A percentile compares a stretch with the other conserved stretches of the same genome.
phyloP scores from a whole-genome alignment of 2,113 vertebrate genomes.

The Hyla sarda region DNA sequence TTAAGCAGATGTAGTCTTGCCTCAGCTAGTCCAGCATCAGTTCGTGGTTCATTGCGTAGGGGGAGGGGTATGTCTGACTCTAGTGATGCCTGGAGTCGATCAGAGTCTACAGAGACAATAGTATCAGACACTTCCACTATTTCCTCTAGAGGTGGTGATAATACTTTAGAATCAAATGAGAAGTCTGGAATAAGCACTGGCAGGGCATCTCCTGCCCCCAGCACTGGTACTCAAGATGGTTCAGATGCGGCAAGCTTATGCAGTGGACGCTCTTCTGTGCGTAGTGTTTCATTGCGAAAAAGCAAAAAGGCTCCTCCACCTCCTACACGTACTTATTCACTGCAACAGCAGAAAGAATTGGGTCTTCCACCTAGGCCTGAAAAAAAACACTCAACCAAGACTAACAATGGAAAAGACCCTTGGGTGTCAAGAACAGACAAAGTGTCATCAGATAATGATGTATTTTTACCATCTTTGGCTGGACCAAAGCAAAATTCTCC shows the following conservation, averaged over 20 bases:
- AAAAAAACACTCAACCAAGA: slow-evolving; percentile 63
- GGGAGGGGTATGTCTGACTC: slow-evolving; percentile 74
- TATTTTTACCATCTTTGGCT: slow-evolving; percentile 62
- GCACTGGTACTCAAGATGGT: slow-evolving; percentile 69
- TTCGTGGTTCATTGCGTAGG: slow-evolving; percentile 74
- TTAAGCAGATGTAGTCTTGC: slow-evolving; percentile 88
- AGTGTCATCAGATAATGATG: slow-evolving; percentile 64
- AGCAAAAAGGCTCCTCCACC: slow-evolving; percentile 84
- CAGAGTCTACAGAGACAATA: slow-evolving; percentile 89
- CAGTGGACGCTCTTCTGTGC: slow-evolving; percentile 73
- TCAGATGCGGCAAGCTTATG: slow-evolving; percentile 71
- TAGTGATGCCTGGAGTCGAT: slow-evolving; percentile 87
- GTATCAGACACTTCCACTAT: slow-evolving; percentile 86
- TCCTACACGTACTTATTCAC: slow-evolving; percentile 87
- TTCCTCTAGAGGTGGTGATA: slow-evolving; percentile 80
- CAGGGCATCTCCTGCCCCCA: slow-evolving; percentile 61
- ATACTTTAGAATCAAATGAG: slow-evolving; percentile 62
- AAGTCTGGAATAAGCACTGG: slow-evolving; percentile 1
- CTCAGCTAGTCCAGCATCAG: slow-evolving; percentile 82
- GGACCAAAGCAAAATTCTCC: slow-evolving; percentile 70
- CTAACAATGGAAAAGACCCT: neutral
- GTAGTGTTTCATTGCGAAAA: slow-evolving; percentile 87
- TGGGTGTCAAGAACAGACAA: slow-evolving; percentile 56
- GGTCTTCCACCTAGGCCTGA: slow-evolving; percentile 73
- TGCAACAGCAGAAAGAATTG: slow-evolving; percentile 78